Conservation (phyloP, 1,140 invertebrate genomes). For the Caerostris extrusa region DNA sequence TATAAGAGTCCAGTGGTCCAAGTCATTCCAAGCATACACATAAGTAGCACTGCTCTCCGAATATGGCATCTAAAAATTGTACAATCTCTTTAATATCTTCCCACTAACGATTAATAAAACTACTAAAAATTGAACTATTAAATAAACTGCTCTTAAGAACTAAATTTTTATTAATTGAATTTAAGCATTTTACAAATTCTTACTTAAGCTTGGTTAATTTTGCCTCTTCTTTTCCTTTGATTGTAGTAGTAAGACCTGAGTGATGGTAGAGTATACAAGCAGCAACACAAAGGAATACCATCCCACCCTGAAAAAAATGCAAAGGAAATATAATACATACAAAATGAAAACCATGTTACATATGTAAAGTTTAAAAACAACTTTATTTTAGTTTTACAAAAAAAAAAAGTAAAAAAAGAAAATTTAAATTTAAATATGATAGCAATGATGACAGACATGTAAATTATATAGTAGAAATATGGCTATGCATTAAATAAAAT, state of each 20-base stretch:
- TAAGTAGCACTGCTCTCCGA: slow-evolving; percentile 82
- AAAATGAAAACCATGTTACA: neutral
- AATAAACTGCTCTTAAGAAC: too few relatives aligned
- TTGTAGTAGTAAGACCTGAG: slow-evolving; percentile 68
- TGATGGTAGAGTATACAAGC: slow-evolving; percentile 76
- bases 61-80: slow-evolving; percentile 49
- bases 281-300: slow-evolving; percentile 77
- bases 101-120: too few relatives aligned
- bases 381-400: neutral
- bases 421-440: neutral
- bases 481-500: too few relatives aligned
- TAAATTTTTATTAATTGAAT: too few relatives aligned
- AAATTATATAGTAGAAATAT: too few relatives aligned
- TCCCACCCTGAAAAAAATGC: slow-evolving; percentile 69
- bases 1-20: slow-evolving; percentile 95
- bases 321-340: neutral
- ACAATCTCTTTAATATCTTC: neutral
- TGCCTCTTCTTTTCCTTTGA: slow-evolving; percentile 77
- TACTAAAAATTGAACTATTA: too few relatives aligned
- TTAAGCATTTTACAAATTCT: neutral
- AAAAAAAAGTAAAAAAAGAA: neutral
- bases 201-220: slow-evolving; percentile 73
- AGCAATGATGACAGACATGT: too few relatives aligned
- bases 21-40: slow-evolving; percentile 92
- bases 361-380: neutral